Base-by-base conservation (phyloP, 2,888 invertebrate species). In the Clitarchus hookeri region DNA sequence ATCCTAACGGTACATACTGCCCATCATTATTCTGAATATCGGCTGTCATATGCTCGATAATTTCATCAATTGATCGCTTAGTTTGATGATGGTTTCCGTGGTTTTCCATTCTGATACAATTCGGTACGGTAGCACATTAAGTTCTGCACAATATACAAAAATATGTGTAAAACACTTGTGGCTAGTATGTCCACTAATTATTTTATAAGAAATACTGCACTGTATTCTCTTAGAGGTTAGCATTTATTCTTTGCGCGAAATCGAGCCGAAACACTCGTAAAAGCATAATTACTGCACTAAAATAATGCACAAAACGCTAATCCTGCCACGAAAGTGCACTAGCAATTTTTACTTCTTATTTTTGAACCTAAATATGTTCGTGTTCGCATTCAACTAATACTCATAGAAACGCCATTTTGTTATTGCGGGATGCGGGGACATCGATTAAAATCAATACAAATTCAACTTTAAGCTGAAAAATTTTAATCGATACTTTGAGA, bases 1-100 rank as follows among this genome's bases (percentile, higher is more conserved):
- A 92, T 6, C 93, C 93, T 87, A 94, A 91, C 87, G 93, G 93
- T 80, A 93, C 92, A 89, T 93, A 94, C 89, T 93, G 93, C 36
- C 93, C 93, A 87, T 93, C 93, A 90, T 91, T 93, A 83, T 85
- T 86, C 89, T 93, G 93, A 88, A 93, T 91, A 90, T 94, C 93
- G 25, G 94, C 92, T 65, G 94, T 93, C 92, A 94, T 93, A 88
- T 93, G 93, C 88, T 93, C 93, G 86, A 94, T 93, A 87, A 94
- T 93, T 90, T 94, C 93, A 89, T 94, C 94, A 80, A 88, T 87
- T 23, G 87, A 87, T 44, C 86, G 85, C 26, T 87, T 87, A 36
- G 85, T 87, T 65, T 65, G 65, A 13, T 87, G 86, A n/a, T 78
- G 78, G 65, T 84, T 84, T 23, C 27, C 85, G 23, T 82, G 80